These are phyloP conservation scores for Hylaeus anthracinus DNA, from an alignment of 1,140 invertebrate genomes.

Conservation along the genomic window DNA sequence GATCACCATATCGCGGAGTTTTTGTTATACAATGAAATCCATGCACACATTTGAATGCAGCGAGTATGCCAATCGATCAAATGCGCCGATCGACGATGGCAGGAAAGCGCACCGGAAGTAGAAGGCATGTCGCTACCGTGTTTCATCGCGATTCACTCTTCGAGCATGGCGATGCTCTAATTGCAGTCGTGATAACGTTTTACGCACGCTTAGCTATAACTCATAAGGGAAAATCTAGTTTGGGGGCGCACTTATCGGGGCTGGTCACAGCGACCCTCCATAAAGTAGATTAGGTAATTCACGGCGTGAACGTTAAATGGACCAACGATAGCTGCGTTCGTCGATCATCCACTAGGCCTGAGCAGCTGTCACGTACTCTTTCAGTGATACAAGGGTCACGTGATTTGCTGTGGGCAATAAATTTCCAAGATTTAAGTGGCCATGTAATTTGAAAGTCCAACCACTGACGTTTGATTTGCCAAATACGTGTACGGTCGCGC, in stretches of 20 bases:
- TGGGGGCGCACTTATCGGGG: slow-evolving; percentile 57
- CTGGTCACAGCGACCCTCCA: slow-evolving; percentile 39
- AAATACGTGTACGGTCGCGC: slow-evolving; percentile 33
- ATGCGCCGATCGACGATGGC: slow-evolving; percentile 10
- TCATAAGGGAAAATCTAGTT: slow-evolving; percentile 56
- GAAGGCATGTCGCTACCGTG: slow-evolving; percentile 36
- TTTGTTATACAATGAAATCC: neutral
- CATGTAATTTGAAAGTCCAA: slow-evolving; percentile 54
- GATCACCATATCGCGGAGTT: neutral
- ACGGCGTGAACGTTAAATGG: slow-evolving; percentile 58
- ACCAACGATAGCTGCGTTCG: slow-evolving; percentile 33
- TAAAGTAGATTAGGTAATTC: slow-evolving; percentile 69
- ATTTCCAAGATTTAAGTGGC: slow-evolving; percentile 60
- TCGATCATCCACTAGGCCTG: neutral
- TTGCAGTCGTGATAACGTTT: slow-evolving; percentile 65
- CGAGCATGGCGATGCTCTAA: slow-evolving; percentile 61
- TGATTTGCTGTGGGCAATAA: slow-evolving; percentile 53
- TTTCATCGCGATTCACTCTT: slow-evolving; percentile 53
- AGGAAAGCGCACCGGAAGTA: slow-evolving; percentile 19
- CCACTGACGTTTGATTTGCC: slow-evolving; percentile 1
- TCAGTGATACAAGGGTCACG: slow-evolving; percentile 23
- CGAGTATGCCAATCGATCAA: neutral
- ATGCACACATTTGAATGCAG: neutral
- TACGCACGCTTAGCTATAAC: slow-evolving; percentile 61
- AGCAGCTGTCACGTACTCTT: slow-evolving; percentile 7